Base-by-base conservation (phyloP, 53 echinoderm and acorn worm species). In the Henricia sp. region DNA sequence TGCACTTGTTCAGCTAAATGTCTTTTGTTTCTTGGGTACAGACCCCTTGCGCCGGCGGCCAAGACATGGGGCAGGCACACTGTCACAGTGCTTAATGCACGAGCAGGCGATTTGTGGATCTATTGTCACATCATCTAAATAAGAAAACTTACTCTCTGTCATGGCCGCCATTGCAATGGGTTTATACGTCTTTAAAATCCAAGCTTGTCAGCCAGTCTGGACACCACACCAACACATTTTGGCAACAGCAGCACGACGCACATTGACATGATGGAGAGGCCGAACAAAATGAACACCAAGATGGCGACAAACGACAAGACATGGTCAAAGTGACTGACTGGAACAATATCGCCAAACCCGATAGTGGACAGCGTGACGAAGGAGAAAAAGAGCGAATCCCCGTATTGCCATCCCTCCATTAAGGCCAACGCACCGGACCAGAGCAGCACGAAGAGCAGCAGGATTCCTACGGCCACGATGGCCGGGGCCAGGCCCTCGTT, bases 341-440 rank as follows among this genome's bases (percentile, higher is more conserved):
- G 91, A 2, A 89, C 55, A 16, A 89, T 51, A 35, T 94, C 94
- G 1, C 94, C 94, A 54, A 82, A 94, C 20, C 95, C 95, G 37
- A 95, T 92, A 29, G 95, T 95, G 1, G 95, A 89, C 30, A 95
- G 37, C 10, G 95, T 95, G 82, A 89, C 89, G 37, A 92, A 83
- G 54, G 84, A 87, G 74, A 95, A 95, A 60, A 89, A 95, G 14
- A 92, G 56, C 32, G 70, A 89, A 17, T 83, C 84, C 10, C 84
- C 87, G 43, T 71, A 95, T 11, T 27, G 23, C 95, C 95, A 95
- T 0, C 52, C 55, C 20, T 94, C 94, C 0, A 73, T 37, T 16
- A 50, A 35, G 8, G 64, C 28, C 56, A 94, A 74, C 52, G 86
- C 17, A 17, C 36, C 33, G 32, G 91, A 58, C 20, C 82, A 83